phyloP scores from a whole-genome alignment of 2,797 vertebrate species.

The Anas flavirostris region DNA sequence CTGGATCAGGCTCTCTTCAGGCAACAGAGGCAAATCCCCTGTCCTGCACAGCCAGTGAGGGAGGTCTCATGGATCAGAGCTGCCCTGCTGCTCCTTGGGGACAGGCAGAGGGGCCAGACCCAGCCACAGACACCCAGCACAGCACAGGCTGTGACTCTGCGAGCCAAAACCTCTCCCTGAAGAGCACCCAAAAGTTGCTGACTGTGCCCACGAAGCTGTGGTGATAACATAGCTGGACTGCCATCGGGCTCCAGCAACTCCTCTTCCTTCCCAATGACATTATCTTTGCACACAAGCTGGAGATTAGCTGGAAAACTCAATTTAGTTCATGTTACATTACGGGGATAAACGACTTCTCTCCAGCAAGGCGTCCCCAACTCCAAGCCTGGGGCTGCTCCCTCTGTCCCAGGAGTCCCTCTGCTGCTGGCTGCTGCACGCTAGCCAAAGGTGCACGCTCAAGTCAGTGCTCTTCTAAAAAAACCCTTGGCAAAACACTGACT shows the following conservation, averaged over 20 bases:
- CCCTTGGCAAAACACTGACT: too few species aligned
- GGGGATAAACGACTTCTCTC: not conserved
- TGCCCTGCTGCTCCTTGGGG: not conserved
- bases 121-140: accelerated
- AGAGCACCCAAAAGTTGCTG: not conserved
- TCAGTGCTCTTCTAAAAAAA: too few species aligned
- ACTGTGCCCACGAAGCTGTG: accelerated
- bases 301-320: not conserved
- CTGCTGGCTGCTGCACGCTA: not conserved
- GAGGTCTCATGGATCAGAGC: not conserved
- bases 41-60: not conserved
- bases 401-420: not conserved
- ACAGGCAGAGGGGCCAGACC: not conserved
- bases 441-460: not conserved
- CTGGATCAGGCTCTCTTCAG: not conserved
- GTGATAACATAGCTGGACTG: accelerated
- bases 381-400: not conserved
- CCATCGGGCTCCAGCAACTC: not conserved
- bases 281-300: not conserved
- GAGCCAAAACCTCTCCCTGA: not conserved
- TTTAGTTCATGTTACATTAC: not conserved
- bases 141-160: accelerated
- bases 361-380: not conserved
- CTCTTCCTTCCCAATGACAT: not conserved
- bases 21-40: not conserved